Evolutionary conservation across 2,113 vertebrate genomes (phyloP), one percentile per base, ranked within the genome.

Genomic region (Dipodomys ordii): DNA sequence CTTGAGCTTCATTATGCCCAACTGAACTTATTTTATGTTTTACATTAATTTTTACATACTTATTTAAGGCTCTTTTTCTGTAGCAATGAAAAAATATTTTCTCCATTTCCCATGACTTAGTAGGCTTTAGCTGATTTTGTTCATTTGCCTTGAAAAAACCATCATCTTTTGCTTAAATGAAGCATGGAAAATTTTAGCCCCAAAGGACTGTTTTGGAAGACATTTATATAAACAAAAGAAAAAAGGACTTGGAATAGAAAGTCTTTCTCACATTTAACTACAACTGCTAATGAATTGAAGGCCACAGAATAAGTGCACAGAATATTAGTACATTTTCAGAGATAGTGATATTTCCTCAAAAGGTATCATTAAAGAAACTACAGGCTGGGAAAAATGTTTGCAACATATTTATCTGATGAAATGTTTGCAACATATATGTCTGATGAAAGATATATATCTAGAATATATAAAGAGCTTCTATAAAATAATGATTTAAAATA

Each of bases 181-280:
- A 92, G 76, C 92, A 96, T 96, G 96, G 93, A 96, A 97, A 96
- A 90, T 93, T 93, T 96, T 86, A 96, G 85, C 53, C 78, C 83
- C 95, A 90, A 93, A 94, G 79, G 88, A 90, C 87, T 87, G 90
- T 96, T 95, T 91, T 95, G 46, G 92, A 97, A 94, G 67, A 93
- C 30, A 83, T 65, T 94, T 93, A 23, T 39, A 95, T 93, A 96
- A 96, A 96, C 69, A 95, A 92, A 86, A 90, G 39, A 78, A 94
- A 81, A 92, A 81, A 85, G 25, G 71, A 39, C 8, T 93, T 94
- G 81, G 73, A 91, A 90, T 94, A 90, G 69, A 92, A 88, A 95
- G 15, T 4, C n/a, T 94, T 96, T 95, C 57, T 93, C 35, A 84
- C 67, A 95, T 95, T 90, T 92, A 92, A 88, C 62, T 95, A 94